Evolutionary conservation across 2,888 invertebrate genomes (phyloP).

Genomic region (Eupeodes luniger): DNA sequence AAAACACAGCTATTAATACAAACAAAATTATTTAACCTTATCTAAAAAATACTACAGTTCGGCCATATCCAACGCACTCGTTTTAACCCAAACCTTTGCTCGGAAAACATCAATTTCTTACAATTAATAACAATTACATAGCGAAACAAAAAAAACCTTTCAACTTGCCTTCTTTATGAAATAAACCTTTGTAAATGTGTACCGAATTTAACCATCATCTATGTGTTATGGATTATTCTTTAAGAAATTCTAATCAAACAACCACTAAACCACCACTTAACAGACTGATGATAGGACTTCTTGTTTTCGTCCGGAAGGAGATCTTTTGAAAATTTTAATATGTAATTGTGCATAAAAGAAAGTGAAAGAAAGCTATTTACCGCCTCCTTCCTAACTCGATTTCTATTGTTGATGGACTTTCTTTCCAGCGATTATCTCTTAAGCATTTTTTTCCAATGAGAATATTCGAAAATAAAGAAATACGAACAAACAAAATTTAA

Average conservation of each 20-base stretch:
- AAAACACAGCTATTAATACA: too few species aligned
- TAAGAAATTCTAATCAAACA: constrained; percentile 42
- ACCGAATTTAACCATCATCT: too few species aligned
- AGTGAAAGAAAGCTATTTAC: constrained; percentile 32
- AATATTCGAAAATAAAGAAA: constrained; percentile 42
- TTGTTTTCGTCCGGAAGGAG: constrained; percentile 58
- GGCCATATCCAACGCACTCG: too few species aligned
- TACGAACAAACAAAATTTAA: constrained; percentile 10
- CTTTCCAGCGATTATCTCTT: constrained; percentile 68
- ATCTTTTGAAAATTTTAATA: constrained; percentile 58
- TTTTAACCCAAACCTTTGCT: too few species aligned
- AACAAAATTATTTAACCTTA: too few species aligned
- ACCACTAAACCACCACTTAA: constrained; percentile 31
- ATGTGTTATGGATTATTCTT: too few species aligned
- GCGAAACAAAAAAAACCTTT: too few species aligned
- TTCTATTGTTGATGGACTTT: constrained; percentile 72
- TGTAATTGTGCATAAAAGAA: constrained; percentile 13
- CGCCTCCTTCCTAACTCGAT: constrained; percentile 20
- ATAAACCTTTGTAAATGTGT: too few species aligned
- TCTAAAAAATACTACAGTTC: too few species aligned
- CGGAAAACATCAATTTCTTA: too few species aligned
- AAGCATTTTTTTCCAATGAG: constrained; percentile 65
- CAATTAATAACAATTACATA: too few species aligned
- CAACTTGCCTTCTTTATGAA: too few species aligned
- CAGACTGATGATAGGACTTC: constrained; percentile 52